Evolutionary conservation across 30 jellyfish, hydroid and myxozoan species (phyloP), one percentile per base, ranked within the genome.

Genomic region (Aurelia sp.): DNA sequence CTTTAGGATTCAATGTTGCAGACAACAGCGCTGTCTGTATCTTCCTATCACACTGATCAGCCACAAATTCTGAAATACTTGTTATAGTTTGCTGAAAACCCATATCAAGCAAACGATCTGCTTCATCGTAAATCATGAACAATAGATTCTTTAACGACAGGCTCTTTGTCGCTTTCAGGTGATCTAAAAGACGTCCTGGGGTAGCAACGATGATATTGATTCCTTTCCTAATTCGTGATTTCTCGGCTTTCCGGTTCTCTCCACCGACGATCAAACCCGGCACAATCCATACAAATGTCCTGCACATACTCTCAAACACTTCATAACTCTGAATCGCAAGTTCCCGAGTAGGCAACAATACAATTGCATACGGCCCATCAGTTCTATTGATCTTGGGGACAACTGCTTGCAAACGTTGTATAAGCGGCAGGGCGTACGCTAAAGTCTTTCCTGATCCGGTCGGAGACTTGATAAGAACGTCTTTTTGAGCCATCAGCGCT

Each of bases 371-470:
- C 16, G 98, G 97, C 12, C 99, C 99, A 68, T 96, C 98, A 4
- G 90, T 30, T 63, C 99, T 92, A 12, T 64, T 63, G 27, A 96
- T 76, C 30, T 88, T 57, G 0, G 98, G 99, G 21, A 22, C 75
- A 0, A 87, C 57, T 38, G 63, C 77, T 35, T 72, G 92, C 86
- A 96, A 66, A 35, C 90, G 74, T 16, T 96, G 99, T 18, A 96
- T 60, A 17, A 96, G 31, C 15, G 99, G 99, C 38, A 91, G 64
- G 3, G 98, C 97, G 83, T 90, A 96, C 0, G 99, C 90, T 30
- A 96, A 64, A 13, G 99, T 96, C 69, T 96, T 96, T 16, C 99
- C 99, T 6, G 98, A 81, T 31, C 99, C 99, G 4, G 99, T 90
- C 20, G 99, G 98, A 27, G 99, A 91, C 72, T 91, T 96, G 55